phyloP scores from a whole-genome alignment of 2,113 vertebrate genomes.

The Lophotis ruficrista region DNA sequence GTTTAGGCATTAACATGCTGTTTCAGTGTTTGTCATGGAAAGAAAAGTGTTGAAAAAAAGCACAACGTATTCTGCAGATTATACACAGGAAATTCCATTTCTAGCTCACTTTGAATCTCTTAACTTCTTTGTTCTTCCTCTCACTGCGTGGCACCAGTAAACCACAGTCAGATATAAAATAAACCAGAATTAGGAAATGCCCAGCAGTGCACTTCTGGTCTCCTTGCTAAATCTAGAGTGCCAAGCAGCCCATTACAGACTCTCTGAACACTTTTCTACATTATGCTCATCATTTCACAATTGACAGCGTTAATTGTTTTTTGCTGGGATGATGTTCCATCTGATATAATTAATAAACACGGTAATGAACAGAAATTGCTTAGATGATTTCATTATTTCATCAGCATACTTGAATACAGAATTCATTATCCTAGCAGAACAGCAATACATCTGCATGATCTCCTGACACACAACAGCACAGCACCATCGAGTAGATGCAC shows the following conservation, averaged over 20 bases:
- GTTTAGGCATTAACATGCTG: constrained; percentile 80
- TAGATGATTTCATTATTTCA: constrained; percentile 59
- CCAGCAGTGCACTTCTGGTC: constrained; percentile 44
- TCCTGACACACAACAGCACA: constrained; percentile 73
- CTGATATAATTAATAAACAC: constrained; percentile 61
- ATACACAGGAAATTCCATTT: constrained; percentile 67
- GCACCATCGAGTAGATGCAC: constrained; percentile 67
- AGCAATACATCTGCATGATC: constrained; percentile 59
- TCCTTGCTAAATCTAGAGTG: not conserved
- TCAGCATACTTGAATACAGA: constrained; percentile 65
- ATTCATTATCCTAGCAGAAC: constrained; percentile 53
- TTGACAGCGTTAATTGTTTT: not conserved
- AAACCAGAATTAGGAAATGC: constrained; percentile 23
- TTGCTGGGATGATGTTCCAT: constrained; percentile 47
- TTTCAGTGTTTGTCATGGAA: constrained; percentile 76
- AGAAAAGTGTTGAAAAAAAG: constrained; percentile 74
- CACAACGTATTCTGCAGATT: constrained; percentile 66
- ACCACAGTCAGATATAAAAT: constrained; percentile 33
- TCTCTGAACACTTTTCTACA: constrained; percentile 29
- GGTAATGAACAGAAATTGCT: constrained; percentile 57
- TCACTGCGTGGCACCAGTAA: constrained; percentile 48
- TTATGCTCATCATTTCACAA: constrained; percentile 39
- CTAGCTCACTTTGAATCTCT: constrained; percentile 45
- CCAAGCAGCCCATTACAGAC: constrained; percentile 5
- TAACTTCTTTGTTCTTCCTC: constrained; percentile 23